A percentile compares a stretch with the other conserved stretches of the same genome.
phyloP scores from a whole-genome alignment of 2,113 vertebrate species.

The Potamarius usumacintae region DNA sequence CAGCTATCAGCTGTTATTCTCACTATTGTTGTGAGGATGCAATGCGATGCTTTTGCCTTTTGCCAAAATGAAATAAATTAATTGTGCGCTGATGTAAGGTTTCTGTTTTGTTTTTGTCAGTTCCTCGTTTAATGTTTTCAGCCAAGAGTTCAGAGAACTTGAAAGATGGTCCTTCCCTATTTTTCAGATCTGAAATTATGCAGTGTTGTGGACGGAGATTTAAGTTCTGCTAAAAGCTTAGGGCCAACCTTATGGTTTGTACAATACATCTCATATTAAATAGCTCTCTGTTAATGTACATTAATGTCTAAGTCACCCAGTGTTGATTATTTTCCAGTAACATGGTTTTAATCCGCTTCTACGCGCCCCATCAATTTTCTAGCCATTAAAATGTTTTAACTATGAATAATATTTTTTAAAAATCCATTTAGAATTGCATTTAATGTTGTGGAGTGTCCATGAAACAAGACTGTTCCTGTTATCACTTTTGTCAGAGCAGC shows the following conservation, averaged over 20 bases:
- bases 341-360: neutral
- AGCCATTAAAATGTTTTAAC: neutral
- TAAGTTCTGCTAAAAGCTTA: neutral
- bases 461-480: neutral
- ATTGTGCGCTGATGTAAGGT: neutral
- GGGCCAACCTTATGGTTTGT: neutral
- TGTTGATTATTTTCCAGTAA: neutral
- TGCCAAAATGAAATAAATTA: neutral
- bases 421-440: neutral
- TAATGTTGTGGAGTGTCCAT: neutral
- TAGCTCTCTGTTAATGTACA: neutral
- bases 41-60: neutral
- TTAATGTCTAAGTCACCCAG: neutral
- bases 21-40: neutral
- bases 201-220: neutral
- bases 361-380: neutral
- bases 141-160: neutral
- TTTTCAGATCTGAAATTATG: neutral
- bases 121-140: neutral
- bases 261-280: neutral
- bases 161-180: neutral
- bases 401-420: neutral
- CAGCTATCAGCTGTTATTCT: constrained; percentile 41
- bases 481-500: neutral
- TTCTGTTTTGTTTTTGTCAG: neutral